Conservation (phyloP, 2,113 vertebrate genomes). For the Macrotus californicus region DNA sequence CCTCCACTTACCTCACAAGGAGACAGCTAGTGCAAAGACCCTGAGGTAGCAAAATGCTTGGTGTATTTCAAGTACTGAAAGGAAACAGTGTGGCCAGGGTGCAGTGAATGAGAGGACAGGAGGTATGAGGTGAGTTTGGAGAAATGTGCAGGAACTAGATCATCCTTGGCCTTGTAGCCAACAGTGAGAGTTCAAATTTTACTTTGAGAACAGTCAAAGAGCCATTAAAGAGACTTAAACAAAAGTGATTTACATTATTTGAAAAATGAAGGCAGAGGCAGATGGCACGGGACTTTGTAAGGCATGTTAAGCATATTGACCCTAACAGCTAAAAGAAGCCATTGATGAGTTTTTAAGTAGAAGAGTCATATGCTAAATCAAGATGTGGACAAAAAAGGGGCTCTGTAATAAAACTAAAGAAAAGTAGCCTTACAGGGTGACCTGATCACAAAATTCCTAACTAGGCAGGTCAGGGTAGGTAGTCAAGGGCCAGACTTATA, state of each 20-base stretch:
- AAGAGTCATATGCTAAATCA: not conserved
- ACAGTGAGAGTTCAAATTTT: not conserved
- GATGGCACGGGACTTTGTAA: not conserved
- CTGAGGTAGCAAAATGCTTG: not conserved
- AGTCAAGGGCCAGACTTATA: not conserved
- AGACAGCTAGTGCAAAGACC: not conserved
- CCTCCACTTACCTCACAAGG: not conserved
- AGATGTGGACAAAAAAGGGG: not conserved
- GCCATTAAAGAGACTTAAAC: not conserved
- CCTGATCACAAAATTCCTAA: not conserved
- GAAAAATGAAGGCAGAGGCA: not conserved
- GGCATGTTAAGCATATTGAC: not conserved
- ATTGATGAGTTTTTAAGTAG: not conserved
- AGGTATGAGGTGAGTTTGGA: not conserved
- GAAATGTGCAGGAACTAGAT: not conserved
- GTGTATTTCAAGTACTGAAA: not conserved
- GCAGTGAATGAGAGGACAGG: not conserved
- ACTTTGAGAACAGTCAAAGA: conserved; percentile 7
- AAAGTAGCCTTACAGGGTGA: not conserved
- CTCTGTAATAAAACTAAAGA: not conserved
- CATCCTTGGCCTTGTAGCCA: not conserved
- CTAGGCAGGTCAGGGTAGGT: not conserved
- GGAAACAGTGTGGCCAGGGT: not conserved
- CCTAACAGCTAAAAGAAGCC: not conserved
- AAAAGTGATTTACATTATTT: not conserved